Base-by-base conservation (phyloP, 2,113 vertebrate genomes). In the Andinoacara biseriatus region DNA sequence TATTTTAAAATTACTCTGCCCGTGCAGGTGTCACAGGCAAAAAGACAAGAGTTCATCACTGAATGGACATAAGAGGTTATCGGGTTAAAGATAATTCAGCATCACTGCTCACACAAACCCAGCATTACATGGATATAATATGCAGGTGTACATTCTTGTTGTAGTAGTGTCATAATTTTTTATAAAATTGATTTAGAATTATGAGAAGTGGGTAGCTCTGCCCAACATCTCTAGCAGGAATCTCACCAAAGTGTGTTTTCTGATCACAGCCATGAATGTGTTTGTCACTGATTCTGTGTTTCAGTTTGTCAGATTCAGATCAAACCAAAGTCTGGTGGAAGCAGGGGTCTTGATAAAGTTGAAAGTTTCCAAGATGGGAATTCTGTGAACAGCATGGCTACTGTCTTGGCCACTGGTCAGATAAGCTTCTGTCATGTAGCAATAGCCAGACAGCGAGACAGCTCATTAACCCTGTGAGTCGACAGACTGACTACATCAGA, bases 401-500 rank as follows among this genome's bases (percentile, higher is more conserved):
- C 80, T 63, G 63, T 83, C 58, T 79, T 81, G 81, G 76, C 78
- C 40, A 10, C 13, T 7, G 61, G 72, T 85, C 81, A 84, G 86
- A 87, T 87, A 85, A 88, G 61, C 76, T 60, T 80, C 78, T 78
- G 72, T 82, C 58, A 46, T 75, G 40, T 77, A 31, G 58, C 62
- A 65, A 79, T 76, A 79, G 65, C 40, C 72, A 85, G 80, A 63
- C 72, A 76, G 65, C 40, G 60, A 84, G 67, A 80, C 76, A 76
- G 60, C 35, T 85, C 49, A 65, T 81, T 75, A 82, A 61, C 76
- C 79, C 76, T 67, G 81, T 58, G 52, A 35, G 74, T 84, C 15
- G 6, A n/a, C 80, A 81, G 76, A 63, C 81, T 61, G 82, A 83
- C 63, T 72, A 29, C 80, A 88, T 84, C 85, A 82, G 75, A 84